Evolutionary conservation across 1,140 invertebrate species (phyloP), one percentile per base, ranked within the genome.

Genomic region (Trachymyrmex septentrionalis): DNA sequence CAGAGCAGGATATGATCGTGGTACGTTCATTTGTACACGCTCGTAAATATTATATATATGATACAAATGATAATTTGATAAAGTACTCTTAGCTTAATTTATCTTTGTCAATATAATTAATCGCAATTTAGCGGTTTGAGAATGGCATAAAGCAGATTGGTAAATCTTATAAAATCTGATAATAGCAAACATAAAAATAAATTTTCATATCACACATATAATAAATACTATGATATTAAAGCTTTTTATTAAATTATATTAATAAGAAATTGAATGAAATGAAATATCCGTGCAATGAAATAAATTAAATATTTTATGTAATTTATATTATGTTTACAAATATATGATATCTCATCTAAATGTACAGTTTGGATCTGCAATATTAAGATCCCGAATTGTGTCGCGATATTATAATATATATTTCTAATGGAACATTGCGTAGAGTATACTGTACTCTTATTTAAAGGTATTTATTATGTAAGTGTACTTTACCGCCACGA

Each of bases 381-480:
- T 71, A 30, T 81, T 71, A 71, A 71, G 38, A 81, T 71, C 2
- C 5, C 44, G 16, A 10, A 81, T 61, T 24, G 69, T 63, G 53
- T 63, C 24, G 55, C 27, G 27, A 61, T 48, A 50, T 84, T 4
- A 75, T 34, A 34, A 34, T 34, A 34, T 75, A 73, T 50, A 75
- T 63, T 50, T n/a, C 55, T 75, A 73, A 84, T 50, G 19, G 38
- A 30, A 34, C 5, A 34, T 84, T 63, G 55, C 38, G 48, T 66
- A 34, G 27, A 14, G 30, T 63, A 66, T 50, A 72, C 16, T 21
- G 27, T 80, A 64, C 53, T 72, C 61, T 76, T 59, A 86, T 71
- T 87, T 59, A 76, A 80, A 72, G 61, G 66, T 88, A 88, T 82
- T 85, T 75, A 75, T 89, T 87, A 73, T 85, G 84, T 57, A 71